Evolutionary conservation across 2,797 vertebrate genomes (phyloP).

Genomic region (Sphaeramia orbicularis): DNA sequence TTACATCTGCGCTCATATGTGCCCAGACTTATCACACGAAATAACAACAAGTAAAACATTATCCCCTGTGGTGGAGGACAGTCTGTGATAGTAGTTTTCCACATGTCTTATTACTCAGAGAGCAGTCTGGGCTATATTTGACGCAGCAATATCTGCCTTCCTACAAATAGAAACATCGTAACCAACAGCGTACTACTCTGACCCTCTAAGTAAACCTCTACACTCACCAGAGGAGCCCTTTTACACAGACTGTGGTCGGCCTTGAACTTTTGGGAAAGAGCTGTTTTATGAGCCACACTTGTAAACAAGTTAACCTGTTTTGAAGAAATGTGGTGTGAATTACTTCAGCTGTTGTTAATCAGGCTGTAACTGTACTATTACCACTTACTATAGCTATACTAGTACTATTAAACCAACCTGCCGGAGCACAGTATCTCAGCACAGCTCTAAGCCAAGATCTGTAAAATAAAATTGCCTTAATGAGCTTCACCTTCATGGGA

Average conservation of each 20-base stretch:
- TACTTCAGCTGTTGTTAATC: conserved; percentile 9
- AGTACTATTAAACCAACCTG: conserved; percentile 9
- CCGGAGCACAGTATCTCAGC: conserved; percentile 12
- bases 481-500: conserved; percentile 61
- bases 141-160: conserved; percentile 33
- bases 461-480: conserved; percentile 62
- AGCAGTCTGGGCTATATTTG: conserved; percentile 56
- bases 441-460: conserved; percentile 31
- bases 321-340: conserved; percentile 12
- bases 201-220: conserved; percentile 38
- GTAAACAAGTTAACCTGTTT: conserved; percentile 15
- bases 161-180: conserved; percentile 56
- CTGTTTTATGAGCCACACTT: conserved; percentile 2
- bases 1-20: background rate
- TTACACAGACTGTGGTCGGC: conserved; percentile 17
- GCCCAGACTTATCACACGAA: conserved; percentile 5
- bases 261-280: background rate
- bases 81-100: conserved; percentile 19
- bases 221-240: background rate
- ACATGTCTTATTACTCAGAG: conserved; percentile 31
- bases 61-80: background rate
- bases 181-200: conserved; percentile 51
- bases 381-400: too few relatives aligned
- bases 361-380: background rate
- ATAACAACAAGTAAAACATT: conserved; percentile 28